Evolutionary conservation across 2,113 vertebrate genomes (phyloP), one percentile per base, ranked within the genome.

Genomic region (Taxidea taxus): DNA sequence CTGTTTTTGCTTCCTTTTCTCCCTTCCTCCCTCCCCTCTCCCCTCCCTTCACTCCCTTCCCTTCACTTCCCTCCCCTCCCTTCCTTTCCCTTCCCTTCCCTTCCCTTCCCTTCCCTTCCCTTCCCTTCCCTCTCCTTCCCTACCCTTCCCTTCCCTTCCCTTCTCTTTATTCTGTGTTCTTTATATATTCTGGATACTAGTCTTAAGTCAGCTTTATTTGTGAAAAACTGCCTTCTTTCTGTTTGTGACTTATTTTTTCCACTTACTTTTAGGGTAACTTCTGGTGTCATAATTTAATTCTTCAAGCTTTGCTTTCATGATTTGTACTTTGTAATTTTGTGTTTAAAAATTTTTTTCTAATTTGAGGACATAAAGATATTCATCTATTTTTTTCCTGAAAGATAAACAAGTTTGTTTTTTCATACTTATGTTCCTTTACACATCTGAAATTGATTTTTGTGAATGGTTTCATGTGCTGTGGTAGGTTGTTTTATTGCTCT

Each of bases 171-270:
- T 80, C 78, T 31, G 2, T n/a, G 21, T 68, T 94, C n/a, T 90
- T 82, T 51, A 47, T 95, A 37, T 87, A 75, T 68, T 91, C 23
- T 80, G 25, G 10, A 83, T 70, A 51, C 6, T 51, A 51, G 62
- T 80, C 58, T 44, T 91, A 74, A 37, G 20, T 87, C 25, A 93
- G 74, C 56, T 93, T 93, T 81, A 87, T 74, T 2, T 82, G 34
- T 75, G 49, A 87, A 95, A 93, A 68, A 93, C 82, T 93, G 23
- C 27, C 42, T 47, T 91, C 23, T 74, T 23, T 87, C 18, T 87
- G 39, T 84, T 84, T 47, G 37, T 88, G 44, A 56, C 29, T 68
- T 75, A 29, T 34, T 62, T 78, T 90, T 90, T 90, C 42, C 39
- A 84, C 7, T 44, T 85, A 14, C 47, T 4, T 39, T 77, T 90